These are phyloP conservation scores for Pachycephala philippinensis DNA, from an alignment of 2,113 vertebrate genomes.

Conservation along the genomic window DNA sequence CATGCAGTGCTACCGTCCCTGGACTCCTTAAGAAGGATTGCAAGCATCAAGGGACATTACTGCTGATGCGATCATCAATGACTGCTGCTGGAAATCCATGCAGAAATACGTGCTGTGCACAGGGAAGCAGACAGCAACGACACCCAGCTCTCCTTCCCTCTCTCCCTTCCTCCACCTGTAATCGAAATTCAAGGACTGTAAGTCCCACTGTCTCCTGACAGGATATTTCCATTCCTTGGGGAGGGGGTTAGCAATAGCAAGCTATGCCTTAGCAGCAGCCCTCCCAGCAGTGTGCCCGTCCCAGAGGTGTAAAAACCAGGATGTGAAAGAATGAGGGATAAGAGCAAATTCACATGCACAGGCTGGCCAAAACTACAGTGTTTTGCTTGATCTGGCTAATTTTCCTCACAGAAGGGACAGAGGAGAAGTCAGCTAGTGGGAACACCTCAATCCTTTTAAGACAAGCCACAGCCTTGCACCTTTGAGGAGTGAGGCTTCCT, in stretches of 20 bases:
- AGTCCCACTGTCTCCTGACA: not conserved
- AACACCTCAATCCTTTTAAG: not conserved
- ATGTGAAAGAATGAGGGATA: not conserved
- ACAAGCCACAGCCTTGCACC: not conserved
- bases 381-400: not conserved
- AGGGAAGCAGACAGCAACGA: not conserved
- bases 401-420: not conserved
- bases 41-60: conserved; percentile 7
- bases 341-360: not conserved
- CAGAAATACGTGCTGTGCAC: conserved; percentile 14
- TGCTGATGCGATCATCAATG: not conserved
- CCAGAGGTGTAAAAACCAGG: not conserved
- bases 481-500: not conserved
- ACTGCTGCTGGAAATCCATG: conserved; percentile 35
- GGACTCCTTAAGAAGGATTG: conserved; percentile 38
- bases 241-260: not conserved
- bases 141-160: not conserved
- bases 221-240: not conserved
- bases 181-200: not conserved
- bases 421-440: not conserved
- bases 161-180: not conserved
- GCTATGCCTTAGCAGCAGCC: not conserved
- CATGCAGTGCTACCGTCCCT: not conserved
- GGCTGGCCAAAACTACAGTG: not conserved
- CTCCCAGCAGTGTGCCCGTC: not conserved